phyloP scores from a whole-genome alignment of 2,113 vertebrate genomes.

The Triplophysa tibetana region DNA sequence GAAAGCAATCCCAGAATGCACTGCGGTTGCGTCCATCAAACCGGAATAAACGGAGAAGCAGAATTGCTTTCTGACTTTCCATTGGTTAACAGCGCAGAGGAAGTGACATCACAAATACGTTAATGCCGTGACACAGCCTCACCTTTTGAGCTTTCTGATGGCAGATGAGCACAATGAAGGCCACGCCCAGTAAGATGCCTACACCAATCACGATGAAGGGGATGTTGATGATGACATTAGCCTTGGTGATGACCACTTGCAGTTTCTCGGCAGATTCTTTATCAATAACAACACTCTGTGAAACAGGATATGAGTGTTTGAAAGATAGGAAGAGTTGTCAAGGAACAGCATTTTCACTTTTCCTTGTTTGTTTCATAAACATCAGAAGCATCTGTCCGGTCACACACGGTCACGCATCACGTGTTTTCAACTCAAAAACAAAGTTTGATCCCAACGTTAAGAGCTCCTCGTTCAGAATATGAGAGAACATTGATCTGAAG shows the following conservation, averaged over 20 bases:
- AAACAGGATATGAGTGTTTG: neutral
- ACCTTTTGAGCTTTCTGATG: constrained; percentile 78
- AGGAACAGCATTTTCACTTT: neutral
- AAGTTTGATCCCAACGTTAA: no score
- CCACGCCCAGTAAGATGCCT: constrained; percentile 80
- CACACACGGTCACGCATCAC: no score
- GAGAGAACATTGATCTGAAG: no score
- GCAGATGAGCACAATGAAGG: constrained; percentile 82
- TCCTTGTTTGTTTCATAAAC: neutral
- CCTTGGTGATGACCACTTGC: constrained; percentile 60
- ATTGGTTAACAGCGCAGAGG: no score
- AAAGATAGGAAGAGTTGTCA: neutral
- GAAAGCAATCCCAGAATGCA: neutral
- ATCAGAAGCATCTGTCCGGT: no score
- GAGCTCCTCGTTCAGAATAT: no score
- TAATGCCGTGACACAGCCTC: constrained; percentile 49
- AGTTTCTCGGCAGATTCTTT: constrained; percentile 78
- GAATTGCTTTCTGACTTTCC: no score
- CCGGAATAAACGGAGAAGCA: no score
- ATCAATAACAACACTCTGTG: constrained; percentile 86
- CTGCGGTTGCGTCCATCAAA: neutral
- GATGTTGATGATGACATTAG: constrained; percentile 78
- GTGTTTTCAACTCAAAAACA: no score
- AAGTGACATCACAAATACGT: neutral
- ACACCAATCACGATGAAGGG: constrained; percentile 88